A percentile compares a stretch with the other conserved stretches of the same genome.
Evolutionary conservation across 2,113 vertebrate genomes (phyloP).

Genomic region (Galeopterus variegatus): DNA sequence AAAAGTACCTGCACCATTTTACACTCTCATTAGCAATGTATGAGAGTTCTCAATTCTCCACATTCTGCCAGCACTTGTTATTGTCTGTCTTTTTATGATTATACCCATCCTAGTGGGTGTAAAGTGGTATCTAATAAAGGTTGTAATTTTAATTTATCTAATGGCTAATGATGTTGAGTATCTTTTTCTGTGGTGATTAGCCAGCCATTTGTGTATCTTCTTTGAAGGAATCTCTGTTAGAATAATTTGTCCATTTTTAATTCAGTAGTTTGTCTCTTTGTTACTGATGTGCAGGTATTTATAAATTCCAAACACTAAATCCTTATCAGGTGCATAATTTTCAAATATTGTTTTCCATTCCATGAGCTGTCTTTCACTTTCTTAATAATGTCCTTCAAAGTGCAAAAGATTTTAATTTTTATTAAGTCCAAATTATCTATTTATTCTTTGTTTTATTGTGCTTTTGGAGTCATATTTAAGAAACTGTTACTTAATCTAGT

Average conservation of each 20-base stretch:
- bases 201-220: background rate
- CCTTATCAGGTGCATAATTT: background rate
- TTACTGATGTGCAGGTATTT: background rate
- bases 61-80: background rate
- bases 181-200: background rate
- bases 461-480: background rate
- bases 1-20: background rate
- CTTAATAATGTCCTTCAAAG: background rate
- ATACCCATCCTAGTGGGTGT: background rate
- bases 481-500: background rate
- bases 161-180: background rate
- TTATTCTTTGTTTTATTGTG: background rate
- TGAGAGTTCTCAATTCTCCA: background rate
- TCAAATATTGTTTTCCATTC: background rate
- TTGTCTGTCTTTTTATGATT: background rate
- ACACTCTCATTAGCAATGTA: rapidly evolving
- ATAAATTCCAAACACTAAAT: background rate
- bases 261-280: background rate
- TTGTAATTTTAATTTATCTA: background rate
- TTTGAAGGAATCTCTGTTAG: background rate
- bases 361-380: background rate
- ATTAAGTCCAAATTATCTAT: background rate
- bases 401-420: background rate
- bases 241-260: background rate
- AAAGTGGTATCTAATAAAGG: background rate